phyloP scores from a whole-genome alignment of 2,113 vertebrate genomes.

The Petroica traversi region DNA sequence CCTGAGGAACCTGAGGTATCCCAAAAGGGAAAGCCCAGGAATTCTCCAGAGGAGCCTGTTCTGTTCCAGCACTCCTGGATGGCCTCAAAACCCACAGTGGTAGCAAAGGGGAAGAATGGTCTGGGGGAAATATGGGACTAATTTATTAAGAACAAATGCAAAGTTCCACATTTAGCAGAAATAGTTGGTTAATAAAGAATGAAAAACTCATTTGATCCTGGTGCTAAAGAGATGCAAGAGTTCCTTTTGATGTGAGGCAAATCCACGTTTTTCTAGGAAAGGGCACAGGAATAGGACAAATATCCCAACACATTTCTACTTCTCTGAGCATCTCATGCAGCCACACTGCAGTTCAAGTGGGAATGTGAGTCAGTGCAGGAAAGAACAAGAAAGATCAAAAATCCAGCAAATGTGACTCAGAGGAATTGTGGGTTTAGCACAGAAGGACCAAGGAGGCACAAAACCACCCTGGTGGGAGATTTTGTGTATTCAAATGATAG shows the following conservation, averaged over 20 bases:
- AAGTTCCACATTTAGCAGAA: background rate
- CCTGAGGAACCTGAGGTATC: background rate
- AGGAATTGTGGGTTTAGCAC: background rate
- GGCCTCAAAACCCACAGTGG: background rate
- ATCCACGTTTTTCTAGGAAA: background rate
- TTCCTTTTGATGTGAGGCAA: background rate
- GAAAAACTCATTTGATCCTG: background rate
- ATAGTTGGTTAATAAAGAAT: background rate
- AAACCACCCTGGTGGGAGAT: background rate
- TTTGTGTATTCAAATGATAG: background rate
- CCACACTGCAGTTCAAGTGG: background rate
- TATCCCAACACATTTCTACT: background rate
- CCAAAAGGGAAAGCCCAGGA: background rate
- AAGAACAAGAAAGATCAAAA: background rate
- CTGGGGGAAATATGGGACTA: fast-evolving
- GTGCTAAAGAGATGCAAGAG: background rate
- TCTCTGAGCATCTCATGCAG: background rate
- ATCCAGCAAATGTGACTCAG: background rate
- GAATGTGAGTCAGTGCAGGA: background rate
- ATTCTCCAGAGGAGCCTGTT: background rate
- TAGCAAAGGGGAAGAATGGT: background rate
- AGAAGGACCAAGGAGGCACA: background rate
- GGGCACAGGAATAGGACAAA: background rate
- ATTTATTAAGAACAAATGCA: background rate
- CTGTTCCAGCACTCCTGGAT: background rate